Evolutionary conservation across 2,888 invertebrate species (phyloP).

Genomic region (Sympetrum striolatum): DNA sequence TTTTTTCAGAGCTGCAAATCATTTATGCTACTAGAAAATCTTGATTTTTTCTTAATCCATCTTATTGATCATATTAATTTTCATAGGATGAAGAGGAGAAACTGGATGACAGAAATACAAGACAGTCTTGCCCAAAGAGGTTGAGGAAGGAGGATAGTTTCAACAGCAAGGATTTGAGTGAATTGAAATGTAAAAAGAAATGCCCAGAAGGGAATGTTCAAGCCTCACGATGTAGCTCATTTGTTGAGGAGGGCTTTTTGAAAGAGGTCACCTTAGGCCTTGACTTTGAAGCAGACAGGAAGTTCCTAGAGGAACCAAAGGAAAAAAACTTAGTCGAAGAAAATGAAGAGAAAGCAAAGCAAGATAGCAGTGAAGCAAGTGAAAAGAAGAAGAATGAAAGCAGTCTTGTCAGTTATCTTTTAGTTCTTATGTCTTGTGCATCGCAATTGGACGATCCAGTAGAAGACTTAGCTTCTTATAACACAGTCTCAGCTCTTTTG

Average conservation of each 20-base stretch:
- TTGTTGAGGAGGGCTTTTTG: neutral
- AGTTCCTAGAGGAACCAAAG: neutral
- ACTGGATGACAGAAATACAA: neutral
- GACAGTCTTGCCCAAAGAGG: neutral
- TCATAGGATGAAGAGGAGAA: neutral
- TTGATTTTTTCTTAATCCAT: no score
- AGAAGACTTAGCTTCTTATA: constrained; percentile 50
- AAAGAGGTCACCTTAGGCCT: neutral
- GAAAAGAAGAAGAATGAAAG: constrained; percentile 23
- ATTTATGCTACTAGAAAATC: no score
- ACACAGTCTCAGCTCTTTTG: constrained; percentile 66
- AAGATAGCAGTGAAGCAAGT: neutral
- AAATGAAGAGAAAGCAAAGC: neutral
- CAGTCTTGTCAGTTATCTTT: constrained; percentile 33
- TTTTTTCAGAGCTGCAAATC: no score
- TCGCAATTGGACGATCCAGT: constrained; percentile 44
- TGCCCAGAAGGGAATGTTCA: neutral
- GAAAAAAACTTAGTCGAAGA: neutral
- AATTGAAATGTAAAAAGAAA: neutral
- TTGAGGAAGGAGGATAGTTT: neutral
- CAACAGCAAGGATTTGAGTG: neutral
- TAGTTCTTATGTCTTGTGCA: constrained; percentile 46
- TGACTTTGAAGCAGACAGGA: neutral
- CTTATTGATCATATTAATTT: neutral
- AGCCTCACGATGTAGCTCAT: neutral